A percentile compares a stretch with the other conserved stretches of the same genome.
phyloP scores from a whole-genome alignment of 2,113 vertebrate species.

The Misgurnus mizolepis region DNA sequence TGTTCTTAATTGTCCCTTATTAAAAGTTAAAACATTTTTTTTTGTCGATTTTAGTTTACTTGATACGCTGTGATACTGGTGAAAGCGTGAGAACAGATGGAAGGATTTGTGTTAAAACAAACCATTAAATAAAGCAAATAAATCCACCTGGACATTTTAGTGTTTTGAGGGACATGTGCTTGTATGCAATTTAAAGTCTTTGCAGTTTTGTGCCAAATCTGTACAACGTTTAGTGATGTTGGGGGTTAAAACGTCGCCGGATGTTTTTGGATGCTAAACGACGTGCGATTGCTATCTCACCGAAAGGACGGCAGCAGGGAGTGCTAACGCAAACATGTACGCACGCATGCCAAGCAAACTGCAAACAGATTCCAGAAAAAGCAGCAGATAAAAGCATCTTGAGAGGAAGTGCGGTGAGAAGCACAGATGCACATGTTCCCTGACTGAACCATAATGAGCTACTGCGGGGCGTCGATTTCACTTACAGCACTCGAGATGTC shows the following conservation, averaged over 20 bases:
- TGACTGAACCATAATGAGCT: constrained; percentile 59
- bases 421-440: constrained; percentile 43
- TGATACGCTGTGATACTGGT: not conserved
- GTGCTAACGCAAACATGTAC: constrained; percentile 26
- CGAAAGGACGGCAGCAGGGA: not conserved
- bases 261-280: constrained; percentile 5
- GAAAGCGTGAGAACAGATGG: not conserved
- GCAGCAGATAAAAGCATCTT: not conserved
- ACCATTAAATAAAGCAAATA: not conserved
- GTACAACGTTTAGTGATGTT: not conserved
- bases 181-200: not conserved
- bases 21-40: too few relatives aligned
- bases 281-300: not conserved
- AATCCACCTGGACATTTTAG: not conserved
- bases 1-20: too few relatives aligned
- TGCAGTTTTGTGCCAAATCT: not conserved
- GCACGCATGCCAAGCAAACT: constrained; percentile 6
- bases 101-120: not conserved
- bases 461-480: constrained; percentile 51
- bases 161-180: not conserved
- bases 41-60: not conserved
- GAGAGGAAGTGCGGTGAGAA: constrained; percentile 22
- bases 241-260: not conserved
- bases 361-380: constrained; percentile 13
- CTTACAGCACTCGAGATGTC: constrained; percentile 56